Evolutionary conservation across 2,888 invertebrate genomes (phyloP).

Genomic region (Calameuta idolon): DNA sequence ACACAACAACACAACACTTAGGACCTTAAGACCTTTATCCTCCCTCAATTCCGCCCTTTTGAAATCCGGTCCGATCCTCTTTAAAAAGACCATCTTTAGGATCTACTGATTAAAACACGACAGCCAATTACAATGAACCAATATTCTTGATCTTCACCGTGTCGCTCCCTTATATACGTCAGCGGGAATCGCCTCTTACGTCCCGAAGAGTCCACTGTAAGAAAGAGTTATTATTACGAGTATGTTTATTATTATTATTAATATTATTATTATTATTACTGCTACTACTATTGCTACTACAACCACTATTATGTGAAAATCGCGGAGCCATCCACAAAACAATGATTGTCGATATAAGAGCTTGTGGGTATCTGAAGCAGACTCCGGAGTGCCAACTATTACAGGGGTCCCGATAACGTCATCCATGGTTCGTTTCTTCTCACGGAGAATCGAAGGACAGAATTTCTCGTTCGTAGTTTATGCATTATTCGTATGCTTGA

Average conservation of each 20-base stretch:
- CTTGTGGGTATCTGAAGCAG: constrained; percentile 14
- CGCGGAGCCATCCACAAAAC: constrained; percentile 45
- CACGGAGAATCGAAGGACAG: not conserved
- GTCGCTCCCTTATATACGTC: not conserved
- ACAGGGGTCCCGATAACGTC: not conserved
- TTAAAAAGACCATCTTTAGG: not conserved
- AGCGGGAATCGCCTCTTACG: constrained; percentile 12
- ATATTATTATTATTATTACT: constrained; percentile 28
- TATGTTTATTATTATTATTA: constrained; percentile 25
- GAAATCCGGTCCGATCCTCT: not conserved
- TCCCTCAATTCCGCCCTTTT: constrained; percentile 30
- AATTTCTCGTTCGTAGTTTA: not conserved
- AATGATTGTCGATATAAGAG: constrained; percentile 28
- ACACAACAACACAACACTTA: constrained; percentile 51
- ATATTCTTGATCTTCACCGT: not conserved
- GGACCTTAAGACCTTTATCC: constrained; percentile 56
- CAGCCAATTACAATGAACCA: not conserved
- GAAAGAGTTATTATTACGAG: constrained; percentile 34
- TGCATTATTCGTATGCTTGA: not conserved
- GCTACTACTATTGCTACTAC: not conserved
- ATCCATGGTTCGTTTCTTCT: not conserved
- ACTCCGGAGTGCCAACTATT: constrained; percentile 31
- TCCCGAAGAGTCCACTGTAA: constrained; percentile 51
- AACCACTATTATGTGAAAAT: constrained; percentile 7
- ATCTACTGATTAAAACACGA: not conserved